phyloP scores from a whole-genome alignment of 2,888 invertebrate genomes.

The Chironomus tentans region DNA sequence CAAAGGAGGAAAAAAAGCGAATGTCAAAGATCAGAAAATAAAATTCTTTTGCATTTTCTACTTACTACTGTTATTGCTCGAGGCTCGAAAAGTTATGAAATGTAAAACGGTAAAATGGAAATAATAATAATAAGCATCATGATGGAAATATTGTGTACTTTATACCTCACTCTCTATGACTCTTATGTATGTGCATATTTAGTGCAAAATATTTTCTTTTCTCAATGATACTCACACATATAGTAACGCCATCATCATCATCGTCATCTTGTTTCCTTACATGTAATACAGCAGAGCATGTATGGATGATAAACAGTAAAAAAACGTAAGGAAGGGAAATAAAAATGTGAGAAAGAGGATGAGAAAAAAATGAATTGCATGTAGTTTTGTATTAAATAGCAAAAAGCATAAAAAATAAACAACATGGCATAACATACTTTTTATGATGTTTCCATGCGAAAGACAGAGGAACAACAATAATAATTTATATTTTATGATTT shows the following conservation, averaged over 20 bases:
- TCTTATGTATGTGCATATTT: no score
- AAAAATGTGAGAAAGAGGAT: background rate
- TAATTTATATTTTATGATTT: constrained; percentile 22
- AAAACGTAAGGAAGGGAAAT: background rate
- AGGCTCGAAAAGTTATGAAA: no score
- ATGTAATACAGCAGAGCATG: background rate
- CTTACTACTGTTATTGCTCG: background rate
- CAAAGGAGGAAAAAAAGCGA: background rate
- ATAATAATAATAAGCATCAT: background rate
- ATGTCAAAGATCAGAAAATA: background rate
- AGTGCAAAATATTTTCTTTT: background rate
- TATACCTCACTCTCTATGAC: background rate
- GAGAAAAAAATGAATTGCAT: background rate
- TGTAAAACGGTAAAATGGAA: background rate
- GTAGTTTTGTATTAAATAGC: constrained; percentile 17
- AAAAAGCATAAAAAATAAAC: constrained; percentile 9
- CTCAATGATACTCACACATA: background rate
- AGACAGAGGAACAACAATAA: constrained; percentile 1
- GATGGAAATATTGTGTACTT: background rate
- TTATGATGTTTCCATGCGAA: constrained; percentile 9
- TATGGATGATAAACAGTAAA: background rate
- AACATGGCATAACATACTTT: constrained; percentile 15
- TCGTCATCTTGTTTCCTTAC: no score
- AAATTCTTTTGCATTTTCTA: background rate
- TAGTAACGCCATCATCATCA: background rate